Conservation (phyloP, 2,113 vertebrate species). For the Python bivittatus region DNA sequence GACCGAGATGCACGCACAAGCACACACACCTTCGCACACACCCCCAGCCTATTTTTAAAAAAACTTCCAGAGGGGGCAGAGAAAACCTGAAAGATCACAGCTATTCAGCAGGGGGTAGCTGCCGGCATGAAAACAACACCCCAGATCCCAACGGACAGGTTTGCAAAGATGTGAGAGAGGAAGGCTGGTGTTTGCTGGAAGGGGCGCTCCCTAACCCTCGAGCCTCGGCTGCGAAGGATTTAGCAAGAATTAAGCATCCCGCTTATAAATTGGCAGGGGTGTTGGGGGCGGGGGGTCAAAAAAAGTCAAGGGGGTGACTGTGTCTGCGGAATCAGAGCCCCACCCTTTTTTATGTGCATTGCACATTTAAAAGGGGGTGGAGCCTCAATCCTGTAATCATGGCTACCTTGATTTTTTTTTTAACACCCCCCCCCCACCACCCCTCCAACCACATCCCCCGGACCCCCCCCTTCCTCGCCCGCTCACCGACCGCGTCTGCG, state of each 20-base stretch:
- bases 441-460: no score
- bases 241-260: neutral
- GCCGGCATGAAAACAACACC: neutral
- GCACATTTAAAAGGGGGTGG: no score
- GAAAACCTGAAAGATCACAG: neutral
- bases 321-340: no score
- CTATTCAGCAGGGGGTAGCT: neutral
- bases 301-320: neutral
- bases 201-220: neutral
- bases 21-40: neutral
- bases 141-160: no score
- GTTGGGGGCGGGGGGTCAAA: neutral
- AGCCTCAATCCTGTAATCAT: no score
- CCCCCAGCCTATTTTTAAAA: no score
- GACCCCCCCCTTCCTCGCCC: no score
- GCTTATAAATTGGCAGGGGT: neutral
- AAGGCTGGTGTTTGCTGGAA: neutral
- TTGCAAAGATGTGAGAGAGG: neutral
- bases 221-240: neutral
- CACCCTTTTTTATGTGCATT: no score
- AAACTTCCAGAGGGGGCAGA: neutral
- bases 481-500: no score
- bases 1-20: no score
- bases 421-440: no score
- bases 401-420: no score